Evolutionary conservation across 2,888 invertebrate species (phyloP).

Genomic region (Helobdella robusta): DNA sequence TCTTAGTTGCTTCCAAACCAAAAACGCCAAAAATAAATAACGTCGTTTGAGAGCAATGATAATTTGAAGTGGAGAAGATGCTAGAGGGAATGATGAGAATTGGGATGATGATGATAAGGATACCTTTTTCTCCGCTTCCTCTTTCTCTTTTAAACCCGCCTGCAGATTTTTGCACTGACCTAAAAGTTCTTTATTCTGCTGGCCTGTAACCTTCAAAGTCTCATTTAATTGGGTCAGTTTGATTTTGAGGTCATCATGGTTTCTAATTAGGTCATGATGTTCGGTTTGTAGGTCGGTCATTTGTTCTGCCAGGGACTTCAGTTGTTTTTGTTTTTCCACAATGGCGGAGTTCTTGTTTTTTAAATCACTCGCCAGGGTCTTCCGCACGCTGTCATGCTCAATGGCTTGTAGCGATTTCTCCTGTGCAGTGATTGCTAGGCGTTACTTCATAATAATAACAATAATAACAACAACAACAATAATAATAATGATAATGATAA

Average conservation of each 20-base stretch:
- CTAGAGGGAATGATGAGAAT: too few relatives aligned
- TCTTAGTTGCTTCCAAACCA: too few relatives aligned
- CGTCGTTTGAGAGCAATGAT: too few relatives aligned
- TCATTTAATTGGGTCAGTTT: slow-evolving; percentile 2
- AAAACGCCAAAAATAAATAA: too few relatives aligned
- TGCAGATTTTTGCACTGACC: slow-evolving; percentile 12
- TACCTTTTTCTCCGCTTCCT: background rate
- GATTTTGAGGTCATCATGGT: slow-evolving; percentile 5
- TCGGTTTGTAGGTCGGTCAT: background rate
- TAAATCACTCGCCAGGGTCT: slow-evolving; percentile 11
- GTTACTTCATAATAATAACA: too few relatives aligned
- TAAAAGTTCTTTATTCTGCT: slow-evolving; percentile 21
- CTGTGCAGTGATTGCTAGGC: too few relatives aligned
- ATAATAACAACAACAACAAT: too few relatives aligned
- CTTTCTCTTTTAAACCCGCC: background rate
- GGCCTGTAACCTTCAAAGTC: background rate
- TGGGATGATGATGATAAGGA: background rate
- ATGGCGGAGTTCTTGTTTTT: slow-evolving; percentile 4
- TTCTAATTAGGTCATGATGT: background rate
- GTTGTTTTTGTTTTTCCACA: slow-evolving; percentile 3
- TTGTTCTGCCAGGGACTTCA: background rate
- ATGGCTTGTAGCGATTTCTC: too few relatives aligned
- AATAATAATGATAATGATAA: too few relatives aligned
- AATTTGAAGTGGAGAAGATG: too few relatives aligned
- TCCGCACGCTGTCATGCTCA: too few relatives aligned